Base-by-base conservation (phyloP, 2,113 vertebrate genomes). In the Nannobrachium achirus region DNA sequence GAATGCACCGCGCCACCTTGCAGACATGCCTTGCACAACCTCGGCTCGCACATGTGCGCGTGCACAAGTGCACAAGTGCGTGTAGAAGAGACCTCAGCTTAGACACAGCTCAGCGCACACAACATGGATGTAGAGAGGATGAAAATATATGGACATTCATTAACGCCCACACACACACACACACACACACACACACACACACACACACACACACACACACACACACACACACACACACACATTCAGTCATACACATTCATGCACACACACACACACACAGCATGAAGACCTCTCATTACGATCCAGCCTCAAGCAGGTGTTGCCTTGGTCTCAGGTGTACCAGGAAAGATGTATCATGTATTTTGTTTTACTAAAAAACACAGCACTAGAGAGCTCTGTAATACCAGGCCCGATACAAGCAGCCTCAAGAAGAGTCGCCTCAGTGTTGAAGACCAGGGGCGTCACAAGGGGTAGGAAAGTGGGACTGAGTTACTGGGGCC, bases 291-390 rank as follows among this genome's bases (percentile, higher is more conserved):
- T 74, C 56, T 85, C 71, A 85, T 85, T 85, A 83, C 57, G 63
- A 39, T 49, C 51, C 59, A 64, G 66, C 62, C 78, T 68, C 87
- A 81, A 84, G 85, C 88, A 91, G 89, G 90, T 91, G 90, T 89
- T 88, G 71, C 64, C 80, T 63, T 25, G 48, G 48, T 51, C 67
- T 72, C 50, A 38, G 57, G 63, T 80, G 79, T 71, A 77, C 64
- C 49, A 51, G 56, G 19, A 46, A 59, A 69, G 60, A 59, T 59
- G 56, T 73, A 58, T 60, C 46, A 41, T 55, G 46, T 46, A 41
- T 46, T 42, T 0, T 1, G 16, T 60, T 10, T 49, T 4, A 38
- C 11, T n/a, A 48, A 52, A 52, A 61, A 42, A 16, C 38, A 41
- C 18, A 33, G 15, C 4, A 48, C 9, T 48, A 33, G 45, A 11